These are phyloP conservation scores for Styela clava DNA, from an alignment of 23 tunicate genomes.

Conservation along the genomic window DNA sequence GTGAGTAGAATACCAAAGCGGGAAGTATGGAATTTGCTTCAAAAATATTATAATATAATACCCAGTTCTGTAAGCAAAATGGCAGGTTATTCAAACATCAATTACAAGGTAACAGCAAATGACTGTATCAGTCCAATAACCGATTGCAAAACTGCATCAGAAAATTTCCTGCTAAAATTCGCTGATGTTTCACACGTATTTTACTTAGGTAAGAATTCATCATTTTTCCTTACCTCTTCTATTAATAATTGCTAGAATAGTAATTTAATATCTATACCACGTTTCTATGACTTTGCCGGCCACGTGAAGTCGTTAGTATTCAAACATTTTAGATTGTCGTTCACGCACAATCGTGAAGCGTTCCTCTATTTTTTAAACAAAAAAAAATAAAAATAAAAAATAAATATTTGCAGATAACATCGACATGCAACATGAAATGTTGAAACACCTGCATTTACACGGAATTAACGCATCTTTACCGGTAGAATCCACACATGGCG, in stretches of 20 bases:
- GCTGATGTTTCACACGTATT: background rate
- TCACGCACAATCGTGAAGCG: too few species aligned
- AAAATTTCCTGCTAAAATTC: background rate
- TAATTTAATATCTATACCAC: too few species aligned
- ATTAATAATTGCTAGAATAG: too few species aligned
- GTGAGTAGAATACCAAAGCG: background rate
- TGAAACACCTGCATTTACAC: background rate
- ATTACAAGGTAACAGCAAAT: background rate
- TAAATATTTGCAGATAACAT: background rate
- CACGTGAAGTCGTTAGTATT: too few species aligned
- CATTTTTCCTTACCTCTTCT: too few species aligned
- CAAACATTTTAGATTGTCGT: too few species aligned
- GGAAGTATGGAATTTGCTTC: background rate
- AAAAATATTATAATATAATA: too few species aligned
- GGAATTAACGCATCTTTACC: constrained; percentile 1
- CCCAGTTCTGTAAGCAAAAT: background rate
- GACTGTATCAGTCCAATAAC: background rate
- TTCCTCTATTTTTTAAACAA: too few species aligned
- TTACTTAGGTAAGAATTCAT: background rate
- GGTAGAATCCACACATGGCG: background rate
- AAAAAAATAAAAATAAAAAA: too few species aligned
- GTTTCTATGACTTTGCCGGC: too few species aligned
- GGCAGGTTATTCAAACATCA: background rate
- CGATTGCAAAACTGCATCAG: background rate
- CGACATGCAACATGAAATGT: constrained; percentile 18